These are phyloP conservation scores for Stomatorhinus ivindoensis DNA, from an alignment of 2,113 vertebrate species.

Conservation along the genomic window DNA sequence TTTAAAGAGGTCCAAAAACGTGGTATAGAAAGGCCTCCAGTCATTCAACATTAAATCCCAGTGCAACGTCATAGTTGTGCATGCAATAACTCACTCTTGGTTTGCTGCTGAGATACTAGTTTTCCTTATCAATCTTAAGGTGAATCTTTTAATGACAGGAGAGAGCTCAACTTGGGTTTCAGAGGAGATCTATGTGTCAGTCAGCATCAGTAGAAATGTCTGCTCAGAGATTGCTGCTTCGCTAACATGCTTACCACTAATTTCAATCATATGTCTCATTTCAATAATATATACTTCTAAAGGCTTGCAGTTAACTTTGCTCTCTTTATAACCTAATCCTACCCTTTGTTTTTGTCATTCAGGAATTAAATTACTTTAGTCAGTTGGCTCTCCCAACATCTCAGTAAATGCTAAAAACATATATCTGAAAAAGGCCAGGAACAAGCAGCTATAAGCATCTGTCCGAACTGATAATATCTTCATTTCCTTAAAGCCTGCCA, in stretches of 20 bases:
- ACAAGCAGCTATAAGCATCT: neutral
- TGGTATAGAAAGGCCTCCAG: neutral
- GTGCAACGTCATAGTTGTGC: neutral
- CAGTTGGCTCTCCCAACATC: neutral
- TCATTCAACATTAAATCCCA: neutral
- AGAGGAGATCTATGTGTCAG: neutral
- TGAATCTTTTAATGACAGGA: neutral
- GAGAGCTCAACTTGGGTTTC: neutral
- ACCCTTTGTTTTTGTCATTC: neutral
- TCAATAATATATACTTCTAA: neutral
- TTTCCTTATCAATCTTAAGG: neutral
- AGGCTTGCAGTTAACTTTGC: neutral
- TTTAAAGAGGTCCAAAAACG: neutral
- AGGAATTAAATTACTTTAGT: neutral
- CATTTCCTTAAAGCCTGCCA: neutral
- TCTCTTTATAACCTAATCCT: neutral
- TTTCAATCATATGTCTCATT: neutral
- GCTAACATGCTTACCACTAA: neutral
- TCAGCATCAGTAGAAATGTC: neutral
- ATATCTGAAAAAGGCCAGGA: neutral
- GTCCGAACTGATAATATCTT: neutral
- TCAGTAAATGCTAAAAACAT: neutral
- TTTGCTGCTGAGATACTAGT: neutral
- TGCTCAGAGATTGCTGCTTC: neutral
- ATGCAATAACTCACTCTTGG: neutral